Conservation (phyloP, 2,797 vertebrate species). For the Echiichthys vipera region DNA sequence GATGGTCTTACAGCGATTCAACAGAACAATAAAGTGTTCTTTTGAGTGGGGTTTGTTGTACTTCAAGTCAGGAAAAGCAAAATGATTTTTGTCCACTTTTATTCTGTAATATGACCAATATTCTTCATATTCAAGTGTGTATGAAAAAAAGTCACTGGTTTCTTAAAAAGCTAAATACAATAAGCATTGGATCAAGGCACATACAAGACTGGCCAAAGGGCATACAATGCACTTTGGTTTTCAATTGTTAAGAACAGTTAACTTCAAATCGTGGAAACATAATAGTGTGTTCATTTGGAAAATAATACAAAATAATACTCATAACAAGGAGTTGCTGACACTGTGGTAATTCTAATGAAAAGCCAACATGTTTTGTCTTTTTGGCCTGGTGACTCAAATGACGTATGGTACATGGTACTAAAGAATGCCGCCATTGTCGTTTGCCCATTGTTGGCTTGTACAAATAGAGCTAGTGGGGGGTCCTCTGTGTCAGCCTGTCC, state of each 20-base stretch:
- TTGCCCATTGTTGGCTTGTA: conserved; percentile 80
- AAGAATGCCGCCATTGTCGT: conserved; percentile 81
- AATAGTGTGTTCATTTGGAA: conserved; percentile 87
- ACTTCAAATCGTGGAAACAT: conserved; percentile 93
- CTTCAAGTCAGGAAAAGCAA: conserved; percentile 72
- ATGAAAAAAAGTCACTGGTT: conserved; percentile 98
- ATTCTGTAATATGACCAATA: conserved; percentile 98
- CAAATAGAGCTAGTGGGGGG: conserved; percentile 75
- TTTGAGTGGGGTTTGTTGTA: conserved; percentile 30
- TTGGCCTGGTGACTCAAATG: conserved; percentile 79
- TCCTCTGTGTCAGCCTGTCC: conserved; percentile 78
- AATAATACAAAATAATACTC: conserved; percentile 86
- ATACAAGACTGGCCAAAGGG: conserved; percentile 99
- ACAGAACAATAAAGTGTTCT: conserved; percentile 3
- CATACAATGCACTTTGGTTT: conserved; percentile 99
- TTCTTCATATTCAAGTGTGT: conserved; percentile 96
- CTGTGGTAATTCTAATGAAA: conserved; percentile 77
- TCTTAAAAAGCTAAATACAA: conserved; percentile 99
- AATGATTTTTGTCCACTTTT: conserved; percentile 90
- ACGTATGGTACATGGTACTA: conserved; percentile 84
- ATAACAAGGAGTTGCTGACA: conserved; percentile 82
- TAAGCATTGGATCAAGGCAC: conserved; percentile 99
- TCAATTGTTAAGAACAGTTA: conserved; percentile 93
- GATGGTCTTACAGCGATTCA: conserved; percentile 5
- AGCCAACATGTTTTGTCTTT: conserved; percentile 74